Conservation (phyloP, 35 echinoderm and acorn worm species). For the Strongylocentrotus purpuratus region DNA sequence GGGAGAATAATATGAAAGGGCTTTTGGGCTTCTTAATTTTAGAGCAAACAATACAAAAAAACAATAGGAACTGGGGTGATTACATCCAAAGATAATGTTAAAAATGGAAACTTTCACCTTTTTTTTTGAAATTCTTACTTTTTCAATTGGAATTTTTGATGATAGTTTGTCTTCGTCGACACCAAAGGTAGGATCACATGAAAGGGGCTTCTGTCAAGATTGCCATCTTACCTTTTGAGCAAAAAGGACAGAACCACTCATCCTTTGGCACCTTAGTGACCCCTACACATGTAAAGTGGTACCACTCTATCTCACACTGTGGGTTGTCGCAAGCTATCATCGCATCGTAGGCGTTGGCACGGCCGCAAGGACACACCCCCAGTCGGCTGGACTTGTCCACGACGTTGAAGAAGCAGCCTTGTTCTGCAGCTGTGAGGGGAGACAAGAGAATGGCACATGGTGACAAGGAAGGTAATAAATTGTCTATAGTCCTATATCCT, state of each 20-base stretch:
- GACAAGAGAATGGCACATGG: not conserved
- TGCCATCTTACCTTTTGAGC: conserved; percentile 13
- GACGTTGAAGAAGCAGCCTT: conserved; percentile 44
- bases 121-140: not conserved
- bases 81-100: not conserved
- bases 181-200: not conserved
- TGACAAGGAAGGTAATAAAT: too few species aligned
- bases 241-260: conserved; percentile 55
- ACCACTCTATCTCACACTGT: conserved; percentile 43
- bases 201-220: not conserved
- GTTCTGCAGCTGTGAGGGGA: conserved; percentile 29
- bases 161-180: not conserved
- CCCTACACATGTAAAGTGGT: conserved; percentile 52
- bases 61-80: too few species aligned
- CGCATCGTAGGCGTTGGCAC: conserved; percentile 38
- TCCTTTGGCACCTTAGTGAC: conserved; percentile 56
- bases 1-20: too few species aligned
- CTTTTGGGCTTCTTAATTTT: too few species aligned
- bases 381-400: conserved; percentile 14
- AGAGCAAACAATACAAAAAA: too few species aligned
- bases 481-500: too few species aligned
- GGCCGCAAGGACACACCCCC: conserved; percentile 46
- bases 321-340: conserved; percentile 59
- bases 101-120: not conserved
- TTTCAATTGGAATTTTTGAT: not conserved